Percentiles rank a stretch among this genome's conserved stretches.
Conservation (phyloP, 2,888 invertebrate species). For the Eremobia ochroleuca region DNA sequence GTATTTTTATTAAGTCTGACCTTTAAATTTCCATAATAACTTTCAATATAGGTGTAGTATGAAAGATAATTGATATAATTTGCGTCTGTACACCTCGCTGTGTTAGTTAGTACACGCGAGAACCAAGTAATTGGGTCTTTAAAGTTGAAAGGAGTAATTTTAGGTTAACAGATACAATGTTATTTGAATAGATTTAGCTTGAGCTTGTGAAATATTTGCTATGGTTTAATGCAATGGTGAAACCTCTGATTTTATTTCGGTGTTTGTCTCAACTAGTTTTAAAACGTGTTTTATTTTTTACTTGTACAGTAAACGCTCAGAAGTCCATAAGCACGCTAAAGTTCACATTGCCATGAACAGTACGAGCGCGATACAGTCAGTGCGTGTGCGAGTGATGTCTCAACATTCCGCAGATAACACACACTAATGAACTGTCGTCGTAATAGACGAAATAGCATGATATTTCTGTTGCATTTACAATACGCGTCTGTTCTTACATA, state of each 20-base stretch:
- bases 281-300: too few species aligned
- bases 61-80: conserved; percentile 66
- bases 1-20: conserved; percentile 54
- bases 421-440: too few species aligned
- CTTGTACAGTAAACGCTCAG: too few species aligned
- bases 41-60: conserved; percentile 60
- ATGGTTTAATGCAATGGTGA: neutral
- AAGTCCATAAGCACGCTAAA: too few species aligned
- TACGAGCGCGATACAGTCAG: too few species aligned
- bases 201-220: neutral
- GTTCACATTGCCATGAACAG: too few species aligned
- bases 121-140: conserved; percentile 41
- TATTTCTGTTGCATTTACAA: too few species aligned
- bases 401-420: too few species aligned
- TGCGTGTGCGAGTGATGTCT: too few species aligned
- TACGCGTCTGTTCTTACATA: too few species aligned
- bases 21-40: conserved; percentile 57
- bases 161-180: neutral
- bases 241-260: neutral
- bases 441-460: too few species aligned
- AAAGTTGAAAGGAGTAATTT: conserved; percentile 25
- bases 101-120: conserved; percentile 54
- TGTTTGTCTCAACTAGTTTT: neutral
- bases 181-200: neutral
- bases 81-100: conserved; percentile 32